A percentile compares a stretch with the other conserved stretches of the same genome.
Evolutionary conservation across 2,888 invertebrate species (phyloP).

Genomic region (Masnerella sp.): DNA sequence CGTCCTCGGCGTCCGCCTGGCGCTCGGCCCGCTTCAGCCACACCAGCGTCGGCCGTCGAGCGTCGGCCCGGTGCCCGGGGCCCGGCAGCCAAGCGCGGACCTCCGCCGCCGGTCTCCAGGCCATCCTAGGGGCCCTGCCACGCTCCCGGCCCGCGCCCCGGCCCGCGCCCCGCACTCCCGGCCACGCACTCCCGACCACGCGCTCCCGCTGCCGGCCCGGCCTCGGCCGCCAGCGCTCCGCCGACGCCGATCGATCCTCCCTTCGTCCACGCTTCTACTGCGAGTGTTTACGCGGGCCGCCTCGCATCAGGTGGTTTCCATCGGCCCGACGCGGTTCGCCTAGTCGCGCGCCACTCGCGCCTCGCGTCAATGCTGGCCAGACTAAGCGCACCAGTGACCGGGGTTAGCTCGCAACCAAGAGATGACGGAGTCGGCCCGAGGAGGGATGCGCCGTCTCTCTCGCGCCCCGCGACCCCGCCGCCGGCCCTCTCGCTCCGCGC

Average conservation of each 20-base stretch:
- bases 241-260: background rate
- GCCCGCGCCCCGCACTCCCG: background rate
- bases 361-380: constrained; percentile 64
- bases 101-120: constrained; percentile 71
- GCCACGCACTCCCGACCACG: too few relatives aligned
- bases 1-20: constrained; percentile 34
- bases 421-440: constrained; percentile 59
- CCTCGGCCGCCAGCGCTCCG: background rate
- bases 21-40: constrained; percentile 50
- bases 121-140: constrained; percentile 70
- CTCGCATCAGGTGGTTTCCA: constrained; percentile 60
- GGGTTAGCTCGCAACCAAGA: constrained; percentile 64
- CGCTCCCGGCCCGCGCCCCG: constrained; percentile 21
- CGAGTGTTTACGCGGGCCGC: background rate
- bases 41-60: constrained; percentile 62
- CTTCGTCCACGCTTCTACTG: background rate
- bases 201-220: background rate
- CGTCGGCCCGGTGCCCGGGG: constrained; percentile 64
- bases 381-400: constrained; percentile 69
- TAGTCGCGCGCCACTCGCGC: constrained; percentile 36
- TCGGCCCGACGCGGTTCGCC: constrained; percentile 19
- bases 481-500: constrained; percentile 62
- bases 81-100: constrained; percentile 67
- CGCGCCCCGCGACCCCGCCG: constrained; percentile 50
- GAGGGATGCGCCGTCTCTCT: constrained; percentile 58